Evolutionary conservation across 2,888 invertebrate genomes (phyloP).

Genomic region (Azorinus chamasolen): DNA sequence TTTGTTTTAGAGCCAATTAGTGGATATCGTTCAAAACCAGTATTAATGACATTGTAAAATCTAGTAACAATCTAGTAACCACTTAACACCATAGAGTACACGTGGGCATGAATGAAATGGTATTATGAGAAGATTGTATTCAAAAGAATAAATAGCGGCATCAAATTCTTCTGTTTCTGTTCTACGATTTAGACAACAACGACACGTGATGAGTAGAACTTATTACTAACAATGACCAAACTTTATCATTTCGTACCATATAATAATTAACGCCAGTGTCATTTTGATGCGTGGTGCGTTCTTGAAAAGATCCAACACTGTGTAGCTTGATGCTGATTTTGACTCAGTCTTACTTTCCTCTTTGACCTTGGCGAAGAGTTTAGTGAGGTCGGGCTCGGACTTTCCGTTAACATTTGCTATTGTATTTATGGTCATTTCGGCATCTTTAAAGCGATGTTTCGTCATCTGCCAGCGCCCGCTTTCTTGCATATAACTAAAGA

Average conservation of each 20-base stretch:
- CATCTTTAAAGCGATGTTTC: conserved; percentile 22
- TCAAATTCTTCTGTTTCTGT: no score
- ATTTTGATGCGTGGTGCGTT: conserved; percentile 28
- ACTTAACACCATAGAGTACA: no score
- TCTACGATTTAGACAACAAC: no score
- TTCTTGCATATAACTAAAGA: conserved; percentile 30
- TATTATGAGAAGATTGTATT: no score
- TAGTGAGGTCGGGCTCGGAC: conserved; percentile 30
- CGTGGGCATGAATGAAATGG: no score
- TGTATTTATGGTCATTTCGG: conserved; percentile 20
- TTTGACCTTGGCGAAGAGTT: conserved; percentile 29
- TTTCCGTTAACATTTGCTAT: conserved; percentile 31
- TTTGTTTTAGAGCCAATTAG: no score
- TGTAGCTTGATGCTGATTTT: conserved; percentile 9
- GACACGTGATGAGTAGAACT: no score
- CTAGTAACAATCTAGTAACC: no score
- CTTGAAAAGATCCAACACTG: conserved; percentile 27
- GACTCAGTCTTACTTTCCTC: conserved; percentile 1
- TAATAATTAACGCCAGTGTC: conserved; percentile 36
- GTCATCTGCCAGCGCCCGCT: conserved; percentile 56
- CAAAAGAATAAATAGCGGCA: no score
- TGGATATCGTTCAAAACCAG: no score
- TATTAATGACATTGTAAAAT: no score
- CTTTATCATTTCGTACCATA: conserved; percentile 29
- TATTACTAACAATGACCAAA: no score